phyloP scores from a whole-genome alignment of 2,797 vertebrate genomes.

The Acrocephalus scirpaceus region DNA sequence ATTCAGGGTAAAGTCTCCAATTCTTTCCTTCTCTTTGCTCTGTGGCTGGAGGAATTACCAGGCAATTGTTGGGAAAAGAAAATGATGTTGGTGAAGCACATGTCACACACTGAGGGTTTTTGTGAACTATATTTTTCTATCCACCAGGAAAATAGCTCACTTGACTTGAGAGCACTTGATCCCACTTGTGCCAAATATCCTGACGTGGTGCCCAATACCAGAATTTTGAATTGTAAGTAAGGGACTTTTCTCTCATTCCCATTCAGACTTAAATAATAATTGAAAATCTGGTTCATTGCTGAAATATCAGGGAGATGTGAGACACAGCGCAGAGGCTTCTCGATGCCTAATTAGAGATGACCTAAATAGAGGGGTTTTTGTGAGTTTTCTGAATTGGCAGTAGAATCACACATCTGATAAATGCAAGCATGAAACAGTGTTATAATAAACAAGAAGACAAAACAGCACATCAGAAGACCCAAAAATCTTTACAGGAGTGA shows the following conservation, averaged over 20 bases:
- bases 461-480: not conserved
- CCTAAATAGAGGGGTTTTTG: not conserved
- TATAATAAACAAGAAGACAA: not conserved
- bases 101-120: not conserved
- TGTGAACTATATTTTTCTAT: not conserved
- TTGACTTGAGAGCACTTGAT: not conserved
- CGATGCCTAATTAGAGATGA: not conserved
- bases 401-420: not conserved
- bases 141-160: not conserved
- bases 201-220: not conserved
- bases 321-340: not conserved
- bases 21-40: not conserved
- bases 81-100: not conserved
- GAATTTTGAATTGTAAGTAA: not conserved
- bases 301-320: not conserved
- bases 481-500: not conserved
- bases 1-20: not conserved
- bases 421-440: not conserved
- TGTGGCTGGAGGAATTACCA: not conserved
- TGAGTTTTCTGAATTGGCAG: not conserved
- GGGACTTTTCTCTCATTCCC: not conserved
- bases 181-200: not conserved
- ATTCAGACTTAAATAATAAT: not conserved
- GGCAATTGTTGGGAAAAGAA: not conserved
- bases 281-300: not conserved